Conservation (phyloP, 1,140 invertebrate genomes). For the Macrocentrus cingulum region DNA sequence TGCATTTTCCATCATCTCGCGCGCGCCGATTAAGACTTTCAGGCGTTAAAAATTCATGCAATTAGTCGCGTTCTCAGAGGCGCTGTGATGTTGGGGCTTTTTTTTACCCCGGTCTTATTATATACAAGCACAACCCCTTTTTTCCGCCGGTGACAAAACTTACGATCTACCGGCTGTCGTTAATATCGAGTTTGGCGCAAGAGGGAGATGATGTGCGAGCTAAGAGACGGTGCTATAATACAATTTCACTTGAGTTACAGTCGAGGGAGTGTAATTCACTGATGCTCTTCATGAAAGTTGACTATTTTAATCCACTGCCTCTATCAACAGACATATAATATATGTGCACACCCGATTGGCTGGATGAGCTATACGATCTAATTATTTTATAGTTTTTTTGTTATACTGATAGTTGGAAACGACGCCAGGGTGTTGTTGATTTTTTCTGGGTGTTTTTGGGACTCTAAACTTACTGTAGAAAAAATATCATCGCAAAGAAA, state of each 20-base stretch:
- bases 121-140: constrained; percentile 24
- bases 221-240: constrained; percentile 29
- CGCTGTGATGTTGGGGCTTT: constrained; percentile 20
- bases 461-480: no score
- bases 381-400: no score
- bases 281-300: no score
- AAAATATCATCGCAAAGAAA: no score
- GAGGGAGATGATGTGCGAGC: constrained; percentile 40
- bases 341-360: no score
- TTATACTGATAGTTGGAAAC: no score
- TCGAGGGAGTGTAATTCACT: not conserved
- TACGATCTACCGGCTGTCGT: constrained; percentile 49
- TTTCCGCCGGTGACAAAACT: constrained; percentile 42
- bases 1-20: constrained; percentile 43
- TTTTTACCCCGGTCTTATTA: constrained; percentile 12
- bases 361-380: no score
- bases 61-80: constrained; percentile 35
- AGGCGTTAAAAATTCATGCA: constrained; percentile 49
- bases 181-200: constrained; percentile 39
- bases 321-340: no score
- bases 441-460: no score
- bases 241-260: constrained; percentile 39
- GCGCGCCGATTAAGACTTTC: constrained; percentile 41
- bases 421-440: no score
- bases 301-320: no score